Percentiles rank a stretch among this genome's conserved stretches.
Conservation (phyloP, 1,140 invertebrate species). For the Lucilia cuprina region DNA sequence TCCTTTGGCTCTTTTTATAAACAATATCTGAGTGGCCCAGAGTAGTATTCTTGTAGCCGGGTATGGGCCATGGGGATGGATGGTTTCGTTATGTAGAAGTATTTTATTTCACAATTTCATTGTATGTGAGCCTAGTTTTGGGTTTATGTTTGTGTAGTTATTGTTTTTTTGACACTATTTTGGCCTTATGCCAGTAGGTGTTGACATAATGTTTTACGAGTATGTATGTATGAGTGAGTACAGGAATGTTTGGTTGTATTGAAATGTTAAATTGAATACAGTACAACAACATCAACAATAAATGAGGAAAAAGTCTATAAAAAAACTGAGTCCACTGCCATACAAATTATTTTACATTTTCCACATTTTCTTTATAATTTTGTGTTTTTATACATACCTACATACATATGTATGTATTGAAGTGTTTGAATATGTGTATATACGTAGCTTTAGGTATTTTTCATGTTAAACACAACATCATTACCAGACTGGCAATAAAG, state of each 20-base stretch:
- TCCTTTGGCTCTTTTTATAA: background rate
- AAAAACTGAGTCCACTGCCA: background rate
- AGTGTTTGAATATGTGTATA: too few species aligned
- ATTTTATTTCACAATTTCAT: background rate
- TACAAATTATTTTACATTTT: background rate
- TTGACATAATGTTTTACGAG: slow-evolving; percentile 6
- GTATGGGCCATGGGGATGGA: too few species aligned
- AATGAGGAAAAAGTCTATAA: background rate
- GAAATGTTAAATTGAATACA: slow-evolving; percentile 13
- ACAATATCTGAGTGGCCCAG: background rate
- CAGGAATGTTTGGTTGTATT: background rate
- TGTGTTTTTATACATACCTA: too few species aligned
- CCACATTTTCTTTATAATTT: background rate
- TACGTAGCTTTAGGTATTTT: background rate
- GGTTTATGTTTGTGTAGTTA: background rate
- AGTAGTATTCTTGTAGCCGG: background rate
- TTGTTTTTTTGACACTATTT: background rate
- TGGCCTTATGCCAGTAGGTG: slow-evolving; percentile 16
- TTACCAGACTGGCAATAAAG: slow-evolving; percentile 3
- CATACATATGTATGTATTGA: too few species aligned
- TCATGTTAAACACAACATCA: slow-evolving; percentile 15
- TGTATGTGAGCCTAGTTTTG: background rate
- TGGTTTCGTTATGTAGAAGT: background rate
- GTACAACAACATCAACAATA: background rate
- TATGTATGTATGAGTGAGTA: background rate